phyloP scores from a whole-genome alignment of 2,888 invertebrate species.

The Carpatolechia fugitivella region DNA sequence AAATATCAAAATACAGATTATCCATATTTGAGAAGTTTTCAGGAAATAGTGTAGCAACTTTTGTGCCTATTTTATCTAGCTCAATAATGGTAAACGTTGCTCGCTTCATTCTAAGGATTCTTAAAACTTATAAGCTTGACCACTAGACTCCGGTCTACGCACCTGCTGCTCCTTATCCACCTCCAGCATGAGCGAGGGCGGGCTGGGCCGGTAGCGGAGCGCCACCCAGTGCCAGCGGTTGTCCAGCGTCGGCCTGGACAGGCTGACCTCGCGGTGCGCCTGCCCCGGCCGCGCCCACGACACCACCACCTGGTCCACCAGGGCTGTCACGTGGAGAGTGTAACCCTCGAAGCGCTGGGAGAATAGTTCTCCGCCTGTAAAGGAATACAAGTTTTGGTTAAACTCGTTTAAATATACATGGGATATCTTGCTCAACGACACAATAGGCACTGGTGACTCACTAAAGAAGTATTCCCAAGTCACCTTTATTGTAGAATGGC shows the following conservation, averaged over 20 bases:
- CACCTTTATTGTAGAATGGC: no score
- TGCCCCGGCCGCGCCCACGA: conserved; percentile 78
- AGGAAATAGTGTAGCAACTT: no score
- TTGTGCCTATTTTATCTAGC: no score
- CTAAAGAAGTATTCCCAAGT: no score
- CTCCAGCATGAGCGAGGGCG: conserved; percentile 62
- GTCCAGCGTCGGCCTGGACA: conserved; percentile 85
- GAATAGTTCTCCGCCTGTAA: conserved; percentile 83
- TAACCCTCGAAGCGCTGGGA: conserved; percentile 83
- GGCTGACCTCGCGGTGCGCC: conserved; percentile 79
- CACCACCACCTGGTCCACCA: conserved; percentile 79
- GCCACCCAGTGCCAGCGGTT: conserved; percentile 90
- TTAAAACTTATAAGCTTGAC: no score
- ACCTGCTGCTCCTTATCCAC: conserved; percentile 65
- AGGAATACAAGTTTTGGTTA: neutral
- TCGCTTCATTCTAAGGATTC: no score
- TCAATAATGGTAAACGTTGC: no score
- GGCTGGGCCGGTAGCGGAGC: conserved; percentile 77
- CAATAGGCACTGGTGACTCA: no score
- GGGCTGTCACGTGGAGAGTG: conserved; percentile 80
- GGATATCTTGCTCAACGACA: no score
- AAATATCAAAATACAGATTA: no score
- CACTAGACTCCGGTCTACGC: conserved; percentile 81
- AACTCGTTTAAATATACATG: neutral
- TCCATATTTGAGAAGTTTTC: no score